phyloP scores from a whole-genome alignment of 2,888 invertebrate species.

The Arenicola marina region DNA sequence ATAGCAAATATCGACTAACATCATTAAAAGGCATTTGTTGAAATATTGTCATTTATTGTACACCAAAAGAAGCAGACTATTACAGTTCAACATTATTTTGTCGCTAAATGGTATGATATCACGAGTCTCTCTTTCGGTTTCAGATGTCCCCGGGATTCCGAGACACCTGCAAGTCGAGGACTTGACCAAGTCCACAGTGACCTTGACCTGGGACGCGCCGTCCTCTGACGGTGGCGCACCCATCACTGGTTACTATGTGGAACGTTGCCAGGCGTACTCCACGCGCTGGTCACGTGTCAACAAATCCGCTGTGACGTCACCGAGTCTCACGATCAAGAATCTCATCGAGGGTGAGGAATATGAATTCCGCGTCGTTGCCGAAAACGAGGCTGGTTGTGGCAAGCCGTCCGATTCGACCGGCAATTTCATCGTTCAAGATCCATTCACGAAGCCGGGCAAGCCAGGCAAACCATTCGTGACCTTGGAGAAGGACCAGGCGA shows the following conservation, averaged over 20 bases:
- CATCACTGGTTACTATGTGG: constrained; percentile 88
- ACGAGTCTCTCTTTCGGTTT: too few relatives aligned
- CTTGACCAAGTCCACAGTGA: constrained; percentile 27
- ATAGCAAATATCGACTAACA: too few relatives aligned
- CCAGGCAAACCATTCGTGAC: constrained; percentile 24
- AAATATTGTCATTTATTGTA: too few relatives aligned
- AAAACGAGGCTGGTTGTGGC: constrained; percentile 88
- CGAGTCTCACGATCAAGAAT: constrained; percentile 37
- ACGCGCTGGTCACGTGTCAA: constrained; percentile 34
- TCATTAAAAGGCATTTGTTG: too few relatives aligned
- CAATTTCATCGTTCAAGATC: constrained; percentile 27
- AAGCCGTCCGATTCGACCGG: constrained; percentile 75
- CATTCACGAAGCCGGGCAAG: constrained; percentile 29
- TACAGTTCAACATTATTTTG: too few relatives aligned
- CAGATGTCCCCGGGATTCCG: constrained; percentile 38
- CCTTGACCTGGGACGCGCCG: constrained; percentile 52
- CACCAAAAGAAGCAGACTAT: too few relatives aligned
- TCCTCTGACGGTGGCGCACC: constrained; percentile 85
- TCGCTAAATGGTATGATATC: too few relatives aligned
- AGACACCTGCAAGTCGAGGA: constrained; percentile 33
- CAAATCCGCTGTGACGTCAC: constrained; percentile 30
- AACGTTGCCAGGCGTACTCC: constrained; percentile 44
- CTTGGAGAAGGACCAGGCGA: constrained; percentile 19
- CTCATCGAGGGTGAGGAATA: constrained; percentile 63
- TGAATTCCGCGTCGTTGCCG: constrained; percentile 82